Conservation (phyloP, 1,140 invertebrate genomes). For the Neodiprion lecontei region DNA sequence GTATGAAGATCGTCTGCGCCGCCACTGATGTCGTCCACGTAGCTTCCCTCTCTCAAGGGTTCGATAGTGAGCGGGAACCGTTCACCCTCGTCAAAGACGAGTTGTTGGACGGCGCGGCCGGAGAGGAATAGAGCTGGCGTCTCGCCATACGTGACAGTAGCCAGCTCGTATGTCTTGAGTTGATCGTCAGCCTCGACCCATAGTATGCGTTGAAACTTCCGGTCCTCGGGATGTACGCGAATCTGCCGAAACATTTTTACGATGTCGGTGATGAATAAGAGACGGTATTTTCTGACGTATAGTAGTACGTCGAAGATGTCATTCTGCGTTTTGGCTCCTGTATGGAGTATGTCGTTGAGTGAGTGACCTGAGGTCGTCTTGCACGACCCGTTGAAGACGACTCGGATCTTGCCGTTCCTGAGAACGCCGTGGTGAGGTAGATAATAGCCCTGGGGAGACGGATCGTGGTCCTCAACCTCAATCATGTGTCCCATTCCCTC, state of each 20-base stretch:
- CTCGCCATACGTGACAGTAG: conserved; percentile 49
- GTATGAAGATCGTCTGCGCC: conserved; percentile 35
- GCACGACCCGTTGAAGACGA: conserved; percentile 44
- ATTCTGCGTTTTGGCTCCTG: conserved; percentile 23
- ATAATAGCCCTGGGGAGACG: conserved; percentile 29
- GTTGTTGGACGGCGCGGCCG: conserved; percentile 39
- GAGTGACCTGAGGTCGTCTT: conserved; percentile 33
- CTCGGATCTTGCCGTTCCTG: conserved; percentile 35
- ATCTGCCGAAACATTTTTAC: conserved; percentile 24
- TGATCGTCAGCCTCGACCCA: conserved; percentile 20
- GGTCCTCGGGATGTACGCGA: conserved; percentile 1
- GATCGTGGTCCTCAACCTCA: background rate
- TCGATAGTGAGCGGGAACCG: conserved; percentile 34
- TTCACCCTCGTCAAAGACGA: conserved; percentile 34
- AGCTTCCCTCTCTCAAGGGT: conserved; percentile 47
- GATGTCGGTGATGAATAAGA: conserved; percentile 18
- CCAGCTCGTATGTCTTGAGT: conserved; percentile 36
- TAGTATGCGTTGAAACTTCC: conserved; percentile 22
- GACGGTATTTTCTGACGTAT: background rate
- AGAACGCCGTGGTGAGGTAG: conserved; percentile 48
- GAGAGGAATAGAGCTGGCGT: conserved; percentile 45
- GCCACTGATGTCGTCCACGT: conserved; percentile 56
- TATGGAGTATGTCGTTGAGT: conserved; percentile 34
- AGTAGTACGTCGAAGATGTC: conserved; percentile 26
- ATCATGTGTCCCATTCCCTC: conserved; percentile 45